Base-by-base conservation (phyloP, 2,888 invertebrate genomes). In the Catocala nupta region DNA sequence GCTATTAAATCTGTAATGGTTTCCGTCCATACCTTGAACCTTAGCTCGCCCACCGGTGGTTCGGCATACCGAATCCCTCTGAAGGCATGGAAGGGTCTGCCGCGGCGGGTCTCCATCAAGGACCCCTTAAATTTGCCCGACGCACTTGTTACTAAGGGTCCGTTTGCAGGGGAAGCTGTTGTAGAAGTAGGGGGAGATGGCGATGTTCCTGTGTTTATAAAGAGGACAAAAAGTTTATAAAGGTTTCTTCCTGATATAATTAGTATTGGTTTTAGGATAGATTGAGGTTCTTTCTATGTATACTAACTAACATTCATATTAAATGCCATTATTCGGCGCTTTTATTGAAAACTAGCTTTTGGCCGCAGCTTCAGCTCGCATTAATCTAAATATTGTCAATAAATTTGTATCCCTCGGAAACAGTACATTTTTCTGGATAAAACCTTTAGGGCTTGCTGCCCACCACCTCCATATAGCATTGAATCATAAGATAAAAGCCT, bases 11-110 rank as follows among this genome's bases (percentile, higher is more conserved):
- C 25, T 25, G 25, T 1, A 16, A 1, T 16, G 2, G 1, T 25
- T 25, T 25, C 1, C 1, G 25, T 25, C 25, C 25, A 25, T 55
- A 89, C 90, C 86, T 95, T 80, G 55, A 90, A 91, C n/a, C 95
- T 78, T 6, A 89, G 77, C 0, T 85, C 79, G 0, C 88, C 90
- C 0, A 89, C 71, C 0, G 94, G 94, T 0, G 94, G 84, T 59
- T 91, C 86, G 0, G 93, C 94, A 56, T 94, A 94, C 5, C 83
- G 83, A 45, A 95, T 90, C 0, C 94, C 94, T 0, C 94, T 83
- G 80, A 92, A 95, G 0, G 94, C 90, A 61, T 88, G 87, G 73
- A 95, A 88, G 25, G 80, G 81, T 2, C 89, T 78, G 0, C 91
- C 92, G 13, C 83, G 81, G 0, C 92, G 86, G 1, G 92, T 88